Conservation (phyloP, 2,888 invertebrate genomes). For the Pharmacophagus antenor region DNA sequence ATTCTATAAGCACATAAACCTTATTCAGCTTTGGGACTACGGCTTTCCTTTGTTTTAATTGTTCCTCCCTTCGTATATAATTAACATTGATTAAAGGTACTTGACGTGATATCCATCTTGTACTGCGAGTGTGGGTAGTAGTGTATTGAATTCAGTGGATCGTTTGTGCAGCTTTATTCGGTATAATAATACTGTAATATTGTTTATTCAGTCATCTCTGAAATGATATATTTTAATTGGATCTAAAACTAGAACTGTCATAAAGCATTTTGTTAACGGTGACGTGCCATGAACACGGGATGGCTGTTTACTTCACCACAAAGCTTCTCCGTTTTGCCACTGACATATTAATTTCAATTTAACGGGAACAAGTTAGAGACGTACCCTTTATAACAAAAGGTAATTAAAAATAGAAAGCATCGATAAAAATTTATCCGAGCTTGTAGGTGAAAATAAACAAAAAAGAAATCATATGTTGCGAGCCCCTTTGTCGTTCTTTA, state of each 20-base stretch:
- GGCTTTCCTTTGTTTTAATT: conserved; percentile 16
- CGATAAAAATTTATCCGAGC: too few relatives aligned
- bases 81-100: conserved; percentile 21
- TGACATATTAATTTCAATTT: too few relatives aligned
- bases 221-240: neutral
- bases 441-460: too few relatives aligned
- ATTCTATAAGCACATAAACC: neutral
- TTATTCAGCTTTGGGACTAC: neutral
- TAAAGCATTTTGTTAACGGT: neutral
- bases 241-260: neutral
- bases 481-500: too few relatives aligned
- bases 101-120: conserved; percentile 5
- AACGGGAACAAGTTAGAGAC: too few relatives aligned
- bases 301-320: too few relatives aligned
- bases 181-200: neutral
- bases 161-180: neutral
- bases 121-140: conserved; percentile 5
- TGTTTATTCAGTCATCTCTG: too few relatives aligned
- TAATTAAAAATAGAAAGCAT: too few relatives aligned
- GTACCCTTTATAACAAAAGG: too few relatives aligned
- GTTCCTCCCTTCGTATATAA: conserved; percentile 10
- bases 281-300: too few relatives aligned
- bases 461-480: too few relatives aligned
- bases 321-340: too few relatives aligned
- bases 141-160: neutral